Base-by-base conservation (phyloP, 2,797 vertebrate species). In the Hypotaenidia okinawae region DNA sequence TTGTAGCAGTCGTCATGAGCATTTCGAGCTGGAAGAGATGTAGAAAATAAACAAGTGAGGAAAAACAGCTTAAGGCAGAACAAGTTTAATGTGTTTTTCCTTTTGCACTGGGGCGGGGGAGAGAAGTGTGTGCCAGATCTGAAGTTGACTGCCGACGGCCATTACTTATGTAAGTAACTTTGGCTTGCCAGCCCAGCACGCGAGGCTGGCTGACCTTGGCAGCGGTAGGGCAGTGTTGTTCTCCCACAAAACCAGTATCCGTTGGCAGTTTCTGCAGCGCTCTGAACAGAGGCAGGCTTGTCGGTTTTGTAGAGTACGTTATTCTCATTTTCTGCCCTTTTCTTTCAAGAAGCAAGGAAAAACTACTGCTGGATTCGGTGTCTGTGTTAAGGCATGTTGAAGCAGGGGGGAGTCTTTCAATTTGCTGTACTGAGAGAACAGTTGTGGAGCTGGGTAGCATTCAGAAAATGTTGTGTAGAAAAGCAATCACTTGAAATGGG, bases 41-140 rank as follows among this genome's bases (percentile, higher is more conserved):
- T 51, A 76, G 45, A 64, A 92, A 93, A 92, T 73, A 93, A 88
- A 79, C 39, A 93, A 95, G 69, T 14, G n/a, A 91, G 55, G 41
- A 22, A 83, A 93, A 94, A 72, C 37, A 90, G 77, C 92, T 92
- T 64, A 89, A 59, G 75, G 87, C 92, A 72, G 61, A 93, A 83
- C 14, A 73, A 74, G 51, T 91, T 96, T 70, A 85, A 88, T 91
- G 51, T 32, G 33, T 58, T 88, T 90, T 94, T 74, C 52, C 45
- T 58, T 64, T 90, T 73, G 28, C 22, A 45, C 18, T 30, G 75
- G n/a, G n/a, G 74, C 2, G 13, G 69, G 45, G 37, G 30, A 39
- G 73, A 91, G 55, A 74, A 87, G 47, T 3, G 7, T 43, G 33
- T 90, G 77, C 83, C 90, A 94, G 93, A 92, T 91, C 89, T 75